phyloP scores from a whole-genome alignment of 1,140 invertebrate genomes.

The Dermatophagoides farinae region DNA sequence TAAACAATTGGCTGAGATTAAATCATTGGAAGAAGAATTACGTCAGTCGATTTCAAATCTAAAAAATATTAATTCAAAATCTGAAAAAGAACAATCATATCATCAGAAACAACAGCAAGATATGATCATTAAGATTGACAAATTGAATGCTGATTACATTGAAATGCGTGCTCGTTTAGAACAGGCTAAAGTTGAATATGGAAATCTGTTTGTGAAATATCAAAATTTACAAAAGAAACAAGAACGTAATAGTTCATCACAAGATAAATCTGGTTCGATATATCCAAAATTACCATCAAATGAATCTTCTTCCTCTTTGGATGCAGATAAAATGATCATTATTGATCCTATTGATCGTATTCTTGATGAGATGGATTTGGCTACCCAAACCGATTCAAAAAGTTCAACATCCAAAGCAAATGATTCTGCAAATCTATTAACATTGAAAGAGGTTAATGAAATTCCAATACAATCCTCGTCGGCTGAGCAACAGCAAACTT shows the following conservation, averaged over 20 bases:
- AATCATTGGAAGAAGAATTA: slow-evolving; percentile 6
- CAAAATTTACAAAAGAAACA: not conserved
- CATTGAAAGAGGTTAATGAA: not conserved
- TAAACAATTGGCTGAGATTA: not conserved
- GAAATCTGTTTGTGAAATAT: not conserved
- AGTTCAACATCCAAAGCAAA: too few relatives aligned
- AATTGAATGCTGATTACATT: not conserved
- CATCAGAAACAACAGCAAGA: not conserved
- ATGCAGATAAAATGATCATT: too few relatives aligned
- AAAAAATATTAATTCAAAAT: not conserved
- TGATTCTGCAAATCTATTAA: too few relatives aligned
- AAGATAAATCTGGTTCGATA: not conserved
- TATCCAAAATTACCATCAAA: not conserved
- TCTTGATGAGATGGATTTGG: too few relatives aligned
- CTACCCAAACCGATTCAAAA: too few relatives aligned
- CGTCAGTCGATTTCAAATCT: not conserved
- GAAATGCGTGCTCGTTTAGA: slow-evolving; percentile 7
- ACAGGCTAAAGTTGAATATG: not conserved
- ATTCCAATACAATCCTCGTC: too few relatives aligned
- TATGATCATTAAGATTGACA: not conserved
- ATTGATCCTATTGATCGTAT: too few relatives aligned
- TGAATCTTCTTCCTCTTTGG: too few relatives aligned
- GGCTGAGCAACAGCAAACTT: too few relatives aligned
- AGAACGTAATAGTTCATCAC: too few relatives aligned
- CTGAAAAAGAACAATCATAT: not conserved